These are phyloP conservation scores for Lagopus leucura DNA, from an alignment of 2,113 vertebrate genomes.

Conservation along the genomic window DNA sequence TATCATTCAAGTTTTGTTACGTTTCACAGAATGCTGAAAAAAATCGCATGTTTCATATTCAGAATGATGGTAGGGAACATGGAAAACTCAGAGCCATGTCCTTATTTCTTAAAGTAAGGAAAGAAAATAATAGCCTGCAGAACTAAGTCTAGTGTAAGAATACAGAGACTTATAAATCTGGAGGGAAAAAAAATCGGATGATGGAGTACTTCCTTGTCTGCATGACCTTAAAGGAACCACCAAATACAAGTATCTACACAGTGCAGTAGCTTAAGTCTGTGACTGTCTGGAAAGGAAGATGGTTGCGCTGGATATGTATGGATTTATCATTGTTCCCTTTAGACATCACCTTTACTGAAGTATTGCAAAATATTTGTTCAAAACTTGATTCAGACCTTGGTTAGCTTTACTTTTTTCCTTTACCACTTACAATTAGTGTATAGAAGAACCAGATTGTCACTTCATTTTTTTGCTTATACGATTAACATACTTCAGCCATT, in stretches of 20 bases:
- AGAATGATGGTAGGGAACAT: neutral
- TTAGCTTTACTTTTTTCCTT: neutral
- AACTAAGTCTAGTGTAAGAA: rapidly evolving
- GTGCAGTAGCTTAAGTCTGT: neutral
- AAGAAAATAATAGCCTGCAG: neutral
- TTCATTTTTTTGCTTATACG: neutral
- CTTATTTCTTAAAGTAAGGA: neutral
- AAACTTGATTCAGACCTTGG: neutral
- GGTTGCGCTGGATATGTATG: neutral
- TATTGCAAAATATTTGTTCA: neutral
- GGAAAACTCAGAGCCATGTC: neutral
- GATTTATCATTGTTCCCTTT: neutral
- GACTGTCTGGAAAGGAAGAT: neutral
- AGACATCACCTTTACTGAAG: neutral
- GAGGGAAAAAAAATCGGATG: neutral
- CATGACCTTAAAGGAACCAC: neutral
- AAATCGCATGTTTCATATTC: neutral
- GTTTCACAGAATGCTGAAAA: neutral
- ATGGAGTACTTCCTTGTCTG: neutral
- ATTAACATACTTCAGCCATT: neutral
- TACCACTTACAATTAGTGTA: neutral
- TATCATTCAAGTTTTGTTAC: neutral
- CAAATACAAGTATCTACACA: neutral
- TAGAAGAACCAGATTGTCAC: neutral
- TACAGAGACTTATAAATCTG: neutral